Evolutionary conservation across 92 coral and sea anemone species (phyloP), one percentile per base, ranked within the genome.

Genomic region (Siderastrea siderea): DNA sequence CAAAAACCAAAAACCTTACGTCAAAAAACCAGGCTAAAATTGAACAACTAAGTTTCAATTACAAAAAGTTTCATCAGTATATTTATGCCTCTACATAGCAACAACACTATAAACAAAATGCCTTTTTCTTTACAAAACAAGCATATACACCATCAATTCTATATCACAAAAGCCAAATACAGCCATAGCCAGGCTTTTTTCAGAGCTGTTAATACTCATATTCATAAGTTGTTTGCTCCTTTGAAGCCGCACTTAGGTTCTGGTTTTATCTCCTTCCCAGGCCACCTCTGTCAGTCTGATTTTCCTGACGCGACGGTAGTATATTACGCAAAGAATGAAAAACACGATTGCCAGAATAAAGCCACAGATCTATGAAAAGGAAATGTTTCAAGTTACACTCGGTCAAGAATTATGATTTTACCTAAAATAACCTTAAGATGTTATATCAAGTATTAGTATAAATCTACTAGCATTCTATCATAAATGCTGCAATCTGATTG

Each of bases 221-320:
- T 63, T 76, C 57, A 50, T 3, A 15, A 6, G 2, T 19, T 15
- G 12, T 17, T 3, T 51, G 50, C 16, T 43, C 5, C 45, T 52
- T 43, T 58, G 44, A 60, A 16, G 43, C 10, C 49, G 59, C 13
- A 6, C 62, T 62, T 75, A 84, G 54, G 88, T 61, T 50, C 82
- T 74, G 1, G 72, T 75, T 79, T 92, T 92, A 58, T 91, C 81
- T 15, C 93, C 93, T 77, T 93, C 98, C 96, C 98, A 98, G 84
- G 90, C 96, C 58, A 98, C 99, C 89, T 98, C 99, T 1, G 96
- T 96, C 55, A 84, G 77, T 70, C 99, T 91, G 89, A 98, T 98
- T 81, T 96, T 94, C 58, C 99, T 85, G 68, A 98, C 98, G 53
- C 99, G 96, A 46, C 94, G 94, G 88, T 98, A 98, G 91, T 98